phyloP scores from a whole-genome alignment of 2,797 vertebrate genomes.

The Pipistrellus pygmaeus region DNA sequence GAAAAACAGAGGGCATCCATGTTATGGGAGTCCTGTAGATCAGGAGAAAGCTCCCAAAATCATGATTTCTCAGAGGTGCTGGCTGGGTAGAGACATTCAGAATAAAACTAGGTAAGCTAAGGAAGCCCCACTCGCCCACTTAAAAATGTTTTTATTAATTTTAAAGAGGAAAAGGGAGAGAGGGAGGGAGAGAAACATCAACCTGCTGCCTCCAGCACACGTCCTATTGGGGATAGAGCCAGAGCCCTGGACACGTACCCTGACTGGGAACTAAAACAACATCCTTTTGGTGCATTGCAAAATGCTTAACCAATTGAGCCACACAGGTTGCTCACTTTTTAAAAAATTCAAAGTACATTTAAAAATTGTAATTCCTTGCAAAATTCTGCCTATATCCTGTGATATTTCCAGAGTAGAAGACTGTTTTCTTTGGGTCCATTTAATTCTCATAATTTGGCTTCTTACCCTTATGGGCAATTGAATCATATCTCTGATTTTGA shows the following conservation, averaged over 20 bases:
- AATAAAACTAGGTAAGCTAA: background rate
- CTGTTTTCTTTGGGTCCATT: background rate
- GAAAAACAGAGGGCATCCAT: background rate
- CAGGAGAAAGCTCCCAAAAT: background rate
- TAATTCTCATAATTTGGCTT: background rate
- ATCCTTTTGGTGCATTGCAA: too few species aligned
- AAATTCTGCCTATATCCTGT: background rate
- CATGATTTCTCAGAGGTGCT: background rate
- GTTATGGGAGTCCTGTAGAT: background rate
- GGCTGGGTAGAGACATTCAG: background rate
- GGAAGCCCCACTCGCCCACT: background rate
- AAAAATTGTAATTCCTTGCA: background rate
- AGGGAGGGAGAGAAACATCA: too few species aligned
- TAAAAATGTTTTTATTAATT: too few species aligned
- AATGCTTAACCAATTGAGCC: too few species aligned
- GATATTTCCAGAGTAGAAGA: background rate
- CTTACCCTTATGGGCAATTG: background rate
- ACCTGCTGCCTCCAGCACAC: too few species aligned
- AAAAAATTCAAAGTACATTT: background rate
- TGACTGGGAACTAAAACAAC: too few species aligned
- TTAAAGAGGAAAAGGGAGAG: too few species aligned
- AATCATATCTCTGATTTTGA: background rate
- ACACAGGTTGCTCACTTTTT: background rate
- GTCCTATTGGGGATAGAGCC: too few species aligned
- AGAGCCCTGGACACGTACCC: too few species aligned